phyloP scores from a whole-genome alignment of 2,888 invertebrate species.

The Zelleria hepariella region DNA sequence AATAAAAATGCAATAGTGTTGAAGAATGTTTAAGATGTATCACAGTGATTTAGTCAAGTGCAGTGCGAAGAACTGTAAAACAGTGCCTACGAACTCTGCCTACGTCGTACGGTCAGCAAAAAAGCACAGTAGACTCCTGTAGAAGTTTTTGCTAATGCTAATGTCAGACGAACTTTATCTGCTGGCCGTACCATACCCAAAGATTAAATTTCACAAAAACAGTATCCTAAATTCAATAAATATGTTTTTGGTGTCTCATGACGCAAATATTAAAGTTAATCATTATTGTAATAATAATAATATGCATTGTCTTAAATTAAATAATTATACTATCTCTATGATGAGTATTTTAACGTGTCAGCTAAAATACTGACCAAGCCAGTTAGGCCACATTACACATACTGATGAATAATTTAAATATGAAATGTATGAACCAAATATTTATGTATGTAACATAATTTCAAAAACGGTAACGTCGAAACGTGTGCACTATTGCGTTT shows the following conservation, averaged over 20 bases:
- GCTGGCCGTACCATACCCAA: background rate
- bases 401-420: too few relatives aligned
- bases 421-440: too few relatives aligned
- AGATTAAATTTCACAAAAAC: background rate
- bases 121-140: too few relatives aligned
- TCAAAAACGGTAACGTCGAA: too few relatives aligned
- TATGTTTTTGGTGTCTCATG: background rate
- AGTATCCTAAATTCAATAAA: too few relatives aligned
- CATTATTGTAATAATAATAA: background rate
- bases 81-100: background rate
- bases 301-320: background rate
- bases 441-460: too few relatives aligned
- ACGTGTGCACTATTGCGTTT: too few relatives aligned
- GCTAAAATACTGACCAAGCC: too few relatives aligned
- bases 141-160: background rate
- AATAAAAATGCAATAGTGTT: background rate
- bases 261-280: background rate
- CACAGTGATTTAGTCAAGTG: slow-evolving; percentile 17
- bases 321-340: background rate
- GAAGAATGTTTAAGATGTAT: slow-evolving; percentile 15
- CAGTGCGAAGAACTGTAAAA: slow-evolving; percentile 8
- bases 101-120: background rate
- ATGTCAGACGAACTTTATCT: background rate
- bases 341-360: background rate
- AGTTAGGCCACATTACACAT: too few relatives aligned